Base-by-base conservation (phyloP, 2,888 invertebrate genomes). In the Tolmerus cingulatus region DNA sequence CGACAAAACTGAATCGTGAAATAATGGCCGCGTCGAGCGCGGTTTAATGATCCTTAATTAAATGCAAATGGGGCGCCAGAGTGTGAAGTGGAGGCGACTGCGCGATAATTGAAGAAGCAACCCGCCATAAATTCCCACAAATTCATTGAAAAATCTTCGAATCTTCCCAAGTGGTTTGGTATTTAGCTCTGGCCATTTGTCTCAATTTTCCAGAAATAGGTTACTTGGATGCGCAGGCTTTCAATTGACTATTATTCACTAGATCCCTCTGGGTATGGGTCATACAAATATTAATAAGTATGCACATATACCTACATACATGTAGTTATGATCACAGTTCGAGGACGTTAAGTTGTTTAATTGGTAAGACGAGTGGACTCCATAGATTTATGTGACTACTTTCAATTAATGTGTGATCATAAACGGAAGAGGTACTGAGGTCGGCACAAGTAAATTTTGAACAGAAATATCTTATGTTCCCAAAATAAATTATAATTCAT, bases 111-210 rank as follows among this genome's bases (percentile, higher is more conserved):
- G 78, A 19, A 43, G 78, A 23, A 78, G 23, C 40, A 34, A 14
- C 16, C 19, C 23, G 19, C 14, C 37, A 78, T 46, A 78, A n/a
- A 78, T 78, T 78, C 43, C 40, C 43, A 78, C 78, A 78, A 78
- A 78, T 78, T 78, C 78, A 78, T 78, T 78, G 40, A 78, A 78
- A 78, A 78, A 40, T 78, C 78, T 40, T 46, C 19, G 78, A 78
- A 40, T 78, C 7, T 23, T 40, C 66, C 23, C 40, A 78, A 78
- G 78, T 78, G 78, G 40, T n/a, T 23, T 78, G 78, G 40, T 78
- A 40, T 78, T 78, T 78, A 43, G n/a, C 78, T 78, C 23, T 37
- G 78, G 78, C 78, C 78, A 78, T 78, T 78, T 43, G n/a, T 78
- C 23, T 43, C 14, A 2, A 78, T 78, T 43, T 23, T 78, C n/a